phyloP scores from a whole-genome alignment of 1,140 invertebrate species.

The Trachymyrmex cornetzi region DNA sequence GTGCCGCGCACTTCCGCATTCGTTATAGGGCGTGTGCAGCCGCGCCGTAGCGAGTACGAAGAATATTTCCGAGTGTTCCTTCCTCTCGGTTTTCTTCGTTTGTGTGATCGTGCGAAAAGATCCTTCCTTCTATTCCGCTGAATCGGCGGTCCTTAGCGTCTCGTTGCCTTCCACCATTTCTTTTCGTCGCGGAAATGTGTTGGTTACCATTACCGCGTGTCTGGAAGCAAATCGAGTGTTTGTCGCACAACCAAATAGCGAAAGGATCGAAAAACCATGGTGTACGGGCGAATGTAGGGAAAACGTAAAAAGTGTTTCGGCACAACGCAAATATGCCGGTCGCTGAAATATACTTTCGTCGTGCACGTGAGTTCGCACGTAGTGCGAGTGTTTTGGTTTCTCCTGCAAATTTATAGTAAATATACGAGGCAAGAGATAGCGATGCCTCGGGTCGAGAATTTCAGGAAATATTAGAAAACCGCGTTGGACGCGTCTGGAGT shows the following conservation, averaged over 20 bases:
- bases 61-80: constrained; percentile 60
- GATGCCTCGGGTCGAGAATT: constrained; percentile 25
- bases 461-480: constrained; percentile 55
- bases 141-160: neutral
- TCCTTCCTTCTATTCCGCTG: constrained; percentile 10
- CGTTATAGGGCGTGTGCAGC: neutral
- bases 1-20: constrained; percentile 54
- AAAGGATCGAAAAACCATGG: constrained; percentile 16
- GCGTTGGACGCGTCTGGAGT: neutral
- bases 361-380: neutral
- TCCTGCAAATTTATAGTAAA: constrained; percentile 51
- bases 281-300: neutral
- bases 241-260: constrained; percentile 13
- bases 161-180: neutral
- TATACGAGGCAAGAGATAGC: constrained; percentile 28
- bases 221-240: constrained; percentile 19
- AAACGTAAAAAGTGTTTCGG: neutral
- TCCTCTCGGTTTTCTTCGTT: constrained; percentile 16
- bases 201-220: constrained; percentile 14
- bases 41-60: neutral
- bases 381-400: constrained; percentile 27
- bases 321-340: constrained; percentile 18
- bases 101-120: neutral
- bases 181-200: neutral
- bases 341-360: constrained; percentile 30